Base-by-base conservation (phyloP, 2,888 invertebrate species). In the Linnaemya vulpina region DNA sequence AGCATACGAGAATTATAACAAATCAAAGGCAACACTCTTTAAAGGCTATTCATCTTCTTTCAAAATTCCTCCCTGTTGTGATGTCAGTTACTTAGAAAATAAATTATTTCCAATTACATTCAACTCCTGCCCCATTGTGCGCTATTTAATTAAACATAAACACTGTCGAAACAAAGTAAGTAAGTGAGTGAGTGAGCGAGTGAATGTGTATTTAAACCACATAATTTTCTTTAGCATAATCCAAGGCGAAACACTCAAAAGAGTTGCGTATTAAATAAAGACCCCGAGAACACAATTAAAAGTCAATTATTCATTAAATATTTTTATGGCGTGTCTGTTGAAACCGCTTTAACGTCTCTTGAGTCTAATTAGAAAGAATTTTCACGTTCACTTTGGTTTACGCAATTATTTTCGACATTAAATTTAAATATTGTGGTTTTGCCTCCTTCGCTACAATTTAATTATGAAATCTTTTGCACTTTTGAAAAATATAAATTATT, bases 221-320 rank as follows among this genome's bases (percentile, higher is more conserved):
- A 20, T 22, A 17, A 49, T 17, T n/a, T 46, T 17, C 51, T 10
- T 53, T 22, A 53, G 10, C 51, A 53, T 53, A 22, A 22, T 15
- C 11, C 8, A 53, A 53, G 53, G 13, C 22, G 13, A 53, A 22
- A 22, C 5, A 5, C 22, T 53, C 4, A 53, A 53, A 53, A 22
- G 22, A 22, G 53, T 53, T 53, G 22, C 53, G 10, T 53, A 22
- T 53, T 53, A 22, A 11, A 20, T 13, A 11, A 11, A 4, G 4
- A 53, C 22, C 22, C 46, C 30, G 5, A 30, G 5, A 17, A 49
- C 49, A 49, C 17, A 49, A 49, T 49, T 49, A 49, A 49, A 46
- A 46, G 46, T 17, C 49, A 53, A 53, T 53, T 53, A 53, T 53
- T 22, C 22, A 53, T 53, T 20, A 53, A 53, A 53, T 53, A 20